A percentile compares a stretch with the other conserved stretches of the same genome.
These are phyloP conservation scores for Bombus polaris DNA, from an alignment of 1,140 invertebrate genomes.

Conservation along the genomic window DNA sequence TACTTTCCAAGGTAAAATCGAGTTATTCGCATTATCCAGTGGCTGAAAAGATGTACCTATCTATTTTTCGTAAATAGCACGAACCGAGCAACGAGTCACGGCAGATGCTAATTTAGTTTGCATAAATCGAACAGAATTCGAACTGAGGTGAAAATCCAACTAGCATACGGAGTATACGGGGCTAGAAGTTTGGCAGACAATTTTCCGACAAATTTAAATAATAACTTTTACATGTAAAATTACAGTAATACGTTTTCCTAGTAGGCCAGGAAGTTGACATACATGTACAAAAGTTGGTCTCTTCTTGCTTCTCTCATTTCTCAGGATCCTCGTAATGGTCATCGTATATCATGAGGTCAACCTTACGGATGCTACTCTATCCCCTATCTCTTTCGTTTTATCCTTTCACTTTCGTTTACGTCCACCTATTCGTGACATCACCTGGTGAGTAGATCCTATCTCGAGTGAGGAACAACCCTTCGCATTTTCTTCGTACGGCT, in stretches of 20 bases:
- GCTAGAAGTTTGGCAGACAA: slow-evolving; percentile 58
- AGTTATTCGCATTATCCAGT: not conserved
- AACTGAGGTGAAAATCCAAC: not conserved
- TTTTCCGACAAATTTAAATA: slow-evolving; percentile 80
- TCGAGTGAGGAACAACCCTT: not conserved
- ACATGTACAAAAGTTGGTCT: slow-evolving; percentile 66
- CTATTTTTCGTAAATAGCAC: not conserved
- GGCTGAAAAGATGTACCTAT: not conserved
- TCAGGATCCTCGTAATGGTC: slow-evolving; percentile 55
- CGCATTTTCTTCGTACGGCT: not conserved
- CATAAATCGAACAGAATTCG: not conserved
- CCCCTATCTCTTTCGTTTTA: slow-evolving; percentile 54
- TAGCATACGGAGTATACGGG: not conserved
- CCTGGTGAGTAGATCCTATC: not conserved
- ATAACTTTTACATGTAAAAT: slow-evolving; percentile 81
- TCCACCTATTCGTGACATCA: slow-evolving; percentile 7
- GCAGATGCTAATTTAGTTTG: slow-evolving; percentile 45
- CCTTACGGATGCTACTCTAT: slow-evolving; percentile 66
- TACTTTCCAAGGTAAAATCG: not conserved
- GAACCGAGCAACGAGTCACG: not conserved
- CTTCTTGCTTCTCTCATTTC: slow-evolving; percentile 12
- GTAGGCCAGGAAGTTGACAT: slow-evolving; percentile 49
- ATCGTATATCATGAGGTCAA: slow-evolving; percentile 56
- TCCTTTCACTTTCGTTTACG: not conserved
- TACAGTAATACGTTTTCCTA: slow-evolving; percentile 76